Evolutionary conservation across 2,113 vertebrate species (phyloP), one percentile per base, ranked within the genome.

Genomic region (Terrapene triunguis): DNA sequence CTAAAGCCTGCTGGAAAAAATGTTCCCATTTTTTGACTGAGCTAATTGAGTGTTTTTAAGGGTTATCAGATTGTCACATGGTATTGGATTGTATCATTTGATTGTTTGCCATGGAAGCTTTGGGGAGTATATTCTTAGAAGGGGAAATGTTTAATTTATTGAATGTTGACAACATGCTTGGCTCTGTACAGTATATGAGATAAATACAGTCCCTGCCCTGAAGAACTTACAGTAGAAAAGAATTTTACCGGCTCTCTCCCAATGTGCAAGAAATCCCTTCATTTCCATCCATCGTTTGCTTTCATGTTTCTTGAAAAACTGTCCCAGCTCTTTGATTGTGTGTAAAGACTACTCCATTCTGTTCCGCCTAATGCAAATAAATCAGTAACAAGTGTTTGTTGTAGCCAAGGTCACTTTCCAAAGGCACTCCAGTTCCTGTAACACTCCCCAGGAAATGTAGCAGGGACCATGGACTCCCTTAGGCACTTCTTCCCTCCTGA

Each of bases 201-300:
- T 32, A 80, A 47, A 47, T 1, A 5, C 8, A 17, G 0, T 10
- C 11, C 0, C 57, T n/a, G 72, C 51, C 51, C 57, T 0, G 1
- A 21, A 19, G 81, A 54, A 21, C 50, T n/a, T 80, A 51, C 48
- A n/a, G 29, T 51, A 27, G 32, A 44, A 78, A n/a, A 53, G 3
- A n/a, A 8, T 80, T 50, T 29, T 32, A 8, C 59, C 0, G 1
- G 2, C 14, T 25, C 7, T 47, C 42, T 78, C 42, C 42, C 44
- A 1, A 7, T 42, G 35, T 24, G 47, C 21, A 4, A 5, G 82
- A 22, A n/a, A 38, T 6, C 65, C n/a, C 0, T 0, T 42, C 53
- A 59, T 11, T 47, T 78, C 27, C 44, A 8, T 2, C 65, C 3
- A 17, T 27, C 27, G 12, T 42, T 14, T 1, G 4, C 65, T 72